phyloP scores from a whole-genome alignment of 2,888 invertebrate genomes.

The Leptarthrus brevirostris region DNA sequence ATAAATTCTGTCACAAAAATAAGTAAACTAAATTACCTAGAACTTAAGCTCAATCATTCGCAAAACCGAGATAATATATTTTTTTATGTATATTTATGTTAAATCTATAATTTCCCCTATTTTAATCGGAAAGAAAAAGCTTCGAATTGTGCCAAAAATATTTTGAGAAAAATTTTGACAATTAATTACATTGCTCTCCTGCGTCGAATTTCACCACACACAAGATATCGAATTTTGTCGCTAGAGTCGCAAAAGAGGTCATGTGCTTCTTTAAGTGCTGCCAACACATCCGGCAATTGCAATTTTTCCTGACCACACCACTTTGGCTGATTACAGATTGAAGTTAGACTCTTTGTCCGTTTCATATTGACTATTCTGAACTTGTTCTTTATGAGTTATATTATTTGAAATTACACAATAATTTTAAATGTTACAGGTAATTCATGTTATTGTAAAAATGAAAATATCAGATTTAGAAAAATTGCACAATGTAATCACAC shows the following conservation, averaged over 20 bases:
- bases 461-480: too few species aligned
- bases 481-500: too few species aligned
- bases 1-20: background rate
- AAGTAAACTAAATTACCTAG: background rate
- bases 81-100: too few species aligned
- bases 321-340: too few species aligned
- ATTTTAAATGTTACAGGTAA: too few species aligned
- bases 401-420: too few species aligned
- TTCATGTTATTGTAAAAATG: too few species aligned
- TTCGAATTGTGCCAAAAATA: too few species aligned
- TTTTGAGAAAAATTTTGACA: conserved; percentile 7
- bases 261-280: background rate
- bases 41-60: background rate
- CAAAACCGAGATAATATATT: background rate
- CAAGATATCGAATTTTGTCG: background rate
- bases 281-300: background rate
- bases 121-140: background rate
- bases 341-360: too few species aligned
- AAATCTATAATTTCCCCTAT: background rate
- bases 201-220: background rate
- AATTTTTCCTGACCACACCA: too few species aligned
- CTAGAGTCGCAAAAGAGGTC: background rate
- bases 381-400: too few species aligned
- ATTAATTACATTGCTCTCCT: conserved; percentile 6
- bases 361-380: too few species aligned